A percentile compares a stretch with the other conserved stretches of the same genome.
Conservation (phyloP, 2,888 invertebrate species). For the Acleris sparsana region DNA sequence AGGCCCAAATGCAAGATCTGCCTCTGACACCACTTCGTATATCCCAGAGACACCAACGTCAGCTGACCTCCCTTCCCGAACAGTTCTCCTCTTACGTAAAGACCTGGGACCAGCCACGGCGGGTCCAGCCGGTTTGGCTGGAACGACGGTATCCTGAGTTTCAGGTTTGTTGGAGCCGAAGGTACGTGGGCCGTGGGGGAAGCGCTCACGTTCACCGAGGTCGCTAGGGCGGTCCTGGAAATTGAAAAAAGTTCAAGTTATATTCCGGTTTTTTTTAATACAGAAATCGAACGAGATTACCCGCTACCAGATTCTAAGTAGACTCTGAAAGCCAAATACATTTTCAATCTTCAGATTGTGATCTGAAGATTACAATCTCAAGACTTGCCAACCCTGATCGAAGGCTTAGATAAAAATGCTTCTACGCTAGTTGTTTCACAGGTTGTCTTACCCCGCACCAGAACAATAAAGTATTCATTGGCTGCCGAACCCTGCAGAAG, state of each 20-base stretch:
- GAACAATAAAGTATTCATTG: too few species aligned
- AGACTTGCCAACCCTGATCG: too few species aligned
- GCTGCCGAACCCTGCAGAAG: too few species aligned
- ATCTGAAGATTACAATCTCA: too few species aligned
- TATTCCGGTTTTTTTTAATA: too few species aligned
- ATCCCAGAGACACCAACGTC: conserved; percentile 95
- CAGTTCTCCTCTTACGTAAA: conserved; percentile 84
- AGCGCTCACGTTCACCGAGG: conserved; percentile 85
- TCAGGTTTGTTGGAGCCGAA: conserved; percentile 76
- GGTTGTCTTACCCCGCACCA: too few species aligned
- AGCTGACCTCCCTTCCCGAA: conserved; percentile 90
- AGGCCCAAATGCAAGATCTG: conserved; percentile 95
- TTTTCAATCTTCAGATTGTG: too few species aligned
- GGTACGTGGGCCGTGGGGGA: conserved; percentile 91
- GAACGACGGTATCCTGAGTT: conserved; percentile 73
- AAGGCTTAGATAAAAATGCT: too few species aligned
- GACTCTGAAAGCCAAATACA: too few species aligned
- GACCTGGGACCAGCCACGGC: conserved; percentile 81
- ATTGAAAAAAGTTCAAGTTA: background rate
- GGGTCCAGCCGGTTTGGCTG: conserved; percentile 77
- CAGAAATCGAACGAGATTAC: too few species aligned
- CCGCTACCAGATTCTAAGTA: too few species aligned
- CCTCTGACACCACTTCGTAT: conserved; percentile 95
- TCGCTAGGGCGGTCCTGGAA: conserved; percentile 79
- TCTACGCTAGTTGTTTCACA: too few species aligned